Conservation (phyloP, 2,113 vertebrate genomes). For the Muntiacus muntjak region DNA sequence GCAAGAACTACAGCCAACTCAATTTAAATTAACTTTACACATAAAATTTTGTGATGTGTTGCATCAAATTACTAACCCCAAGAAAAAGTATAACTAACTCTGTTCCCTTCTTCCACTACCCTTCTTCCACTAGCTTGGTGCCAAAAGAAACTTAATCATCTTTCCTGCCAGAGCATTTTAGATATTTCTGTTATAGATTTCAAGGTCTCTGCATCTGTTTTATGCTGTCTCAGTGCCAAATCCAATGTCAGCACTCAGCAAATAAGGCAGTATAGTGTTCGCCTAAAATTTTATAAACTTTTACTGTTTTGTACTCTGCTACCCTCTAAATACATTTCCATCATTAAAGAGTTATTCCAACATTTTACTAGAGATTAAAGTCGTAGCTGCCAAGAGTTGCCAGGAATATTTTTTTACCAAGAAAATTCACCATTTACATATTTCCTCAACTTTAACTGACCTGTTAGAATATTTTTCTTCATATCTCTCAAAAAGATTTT, state of each 20-base stretch:
- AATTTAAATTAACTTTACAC: slow-evolving; percentile 56
- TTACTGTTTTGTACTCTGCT: slow-evolving; percentile 49
- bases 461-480: slow-evolving; percentile 22
- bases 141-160: slow-evolving; percentile 62
- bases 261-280: slow-evolving; percentile 41
- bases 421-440: slow-evolving; percentile 43
- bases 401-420: slow-evolving; percentile 33
- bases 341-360: slow-evolving; percentile 36
- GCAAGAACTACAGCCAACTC: slow-evolving; percentile 40
- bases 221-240: slow-evolving; percentile 33
- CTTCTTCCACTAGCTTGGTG: slow-evolving; percentile 48
- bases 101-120: slow-evolving; percentile 17
- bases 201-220: slow-evolving; percentile 55
- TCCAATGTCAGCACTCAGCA: slow-evolving; percentile 28
- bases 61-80: slow-evolving; percentile 52
- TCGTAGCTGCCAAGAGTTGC: slow-evolving; percentile 30
- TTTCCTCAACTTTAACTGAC: slow-evolving; percentile 48
- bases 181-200: slow-evolving; percentile 44
- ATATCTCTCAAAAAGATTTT: slow-evolving; percentile 40
- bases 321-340: slow-evolving; percentile 41
- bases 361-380: slow-evolving; percentile 51
- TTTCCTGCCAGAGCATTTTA: slow-evolving; percentile 45
- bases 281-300: slow-evolving; percentile 65
- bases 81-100: slow-evolving; percentile 19
- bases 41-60: slow-evolving; percentile 55